phyloP scores from a whole-genome alignment of 2,113 vertebrate genomes.

The Fregata magnificens region DNA sequence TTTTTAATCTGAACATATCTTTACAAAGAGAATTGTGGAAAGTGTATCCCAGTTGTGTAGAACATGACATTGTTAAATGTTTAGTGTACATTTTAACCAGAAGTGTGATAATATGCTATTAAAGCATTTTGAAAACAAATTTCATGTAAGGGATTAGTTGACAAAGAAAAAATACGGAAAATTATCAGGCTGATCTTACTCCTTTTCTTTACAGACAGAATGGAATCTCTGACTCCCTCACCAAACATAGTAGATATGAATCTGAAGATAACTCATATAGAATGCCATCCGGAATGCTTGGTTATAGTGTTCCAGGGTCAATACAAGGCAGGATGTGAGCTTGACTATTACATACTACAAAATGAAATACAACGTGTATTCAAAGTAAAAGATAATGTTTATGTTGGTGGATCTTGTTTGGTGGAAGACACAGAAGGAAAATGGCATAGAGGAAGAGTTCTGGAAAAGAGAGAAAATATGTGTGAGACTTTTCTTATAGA shows the following conservation, averaged over 20 bases:
- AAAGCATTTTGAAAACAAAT: neutral
- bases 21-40: neutral
- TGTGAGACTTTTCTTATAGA: constrained; percentile 86
- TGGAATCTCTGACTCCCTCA: constrained; percentile 50
- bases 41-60: neutral
- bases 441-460: constrained; percentile 90
- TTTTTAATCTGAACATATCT: neutral
- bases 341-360: constrained; percentile 88
- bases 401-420: constrained; percentile 81
- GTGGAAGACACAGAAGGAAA: constrained; percentile 80
- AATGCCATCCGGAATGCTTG: constrained; percentile 79
- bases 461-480: constrained; percentile 66
- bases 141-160: neutral
- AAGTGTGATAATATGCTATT: neutral
- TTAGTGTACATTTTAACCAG: neutral
- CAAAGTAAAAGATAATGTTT: constrained; percentile 73
- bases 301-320: constrained; percentile 87
- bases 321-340: constrained; percentile 73
- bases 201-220: constrained; percentile 74
- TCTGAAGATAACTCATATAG: constrained; percentile 81
- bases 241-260: constrained; percentile 70
- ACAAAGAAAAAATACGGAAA: neutral
- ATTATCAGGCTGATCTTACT: neutral
- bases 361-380: constrained; percentile 81
- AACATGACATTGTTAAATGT: neutral